Evolutionary conservation across 1,140 invertebrate species (phyloP).

Genomic region (Atta cephalotes): DNA sequence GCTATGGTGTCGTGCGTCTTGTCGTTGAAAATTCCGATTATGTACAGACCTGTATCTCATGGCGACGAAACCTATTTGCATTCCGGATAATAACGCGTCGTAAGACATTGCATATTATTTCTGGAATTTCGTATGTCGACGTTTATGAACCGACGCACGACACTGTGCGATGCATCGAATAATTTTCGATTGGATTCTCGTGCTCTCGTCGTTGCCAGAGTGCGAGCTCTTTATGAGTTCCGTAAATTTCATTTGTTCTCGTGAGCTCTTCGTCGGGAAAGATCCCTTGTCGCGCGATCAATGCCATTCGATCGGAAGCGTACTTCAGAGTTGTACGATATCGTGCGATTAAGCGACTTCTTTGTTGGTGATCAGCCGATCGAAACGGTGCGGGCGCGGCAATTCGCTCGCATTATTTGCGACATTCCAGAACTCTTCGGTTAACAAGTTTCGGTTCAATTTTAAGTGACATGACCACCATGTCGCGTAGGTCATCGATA

Average conservation of each 20-base stretch:
- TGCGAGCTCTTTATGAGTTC: constrained; percentile 4
- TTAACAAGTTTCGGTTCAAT: neutral
- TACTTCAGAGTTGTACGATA: constrained; percentile 19
- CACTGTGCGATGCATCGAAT: constrained; percentile 13
- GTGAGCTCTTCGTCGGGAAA: neutral
- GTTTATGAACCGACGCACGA: constrained; percentile 14
- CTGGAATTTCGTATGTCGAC: constrained; percentile 28
- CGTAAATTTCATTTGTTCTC: constrained; percentile 21
- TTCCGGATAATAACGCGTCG: constrained; percentile 41
- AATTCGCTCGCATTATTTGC: constrained; percentile 29
- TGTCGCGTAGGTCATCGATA: too few species aligned
- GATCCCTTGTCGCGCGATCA: neutral
- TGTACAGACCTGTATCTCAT: constrained; percentile 36
- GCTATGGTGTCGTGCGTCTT: neutral
- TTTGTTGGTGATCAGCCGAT: neutral
- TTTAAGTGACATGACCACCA: too few species aligned
- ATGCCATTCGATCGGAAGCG: constrained; percentile 23
- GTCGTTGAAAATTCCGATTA: constrained; percentile 16
- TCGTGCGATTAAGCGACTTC: constrained; percentile 18
- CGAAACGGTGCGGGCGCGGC: neutral
- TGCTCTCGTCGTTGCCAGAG: neutral
- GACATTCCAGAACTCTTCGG: neutral
- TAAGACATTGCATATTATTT: constrained; percentile 38
- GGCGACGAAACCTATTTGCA: constrained; percentile 19
- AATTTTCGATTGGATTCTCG: constrained; percentile 27